A percentile compares a stretch with the other conserved stretches of the same genome.
Evolutionary conservation across 1,140 invertebrate species (phyloP).

Genomic region (Drosophila kurseongensis): DNA sequence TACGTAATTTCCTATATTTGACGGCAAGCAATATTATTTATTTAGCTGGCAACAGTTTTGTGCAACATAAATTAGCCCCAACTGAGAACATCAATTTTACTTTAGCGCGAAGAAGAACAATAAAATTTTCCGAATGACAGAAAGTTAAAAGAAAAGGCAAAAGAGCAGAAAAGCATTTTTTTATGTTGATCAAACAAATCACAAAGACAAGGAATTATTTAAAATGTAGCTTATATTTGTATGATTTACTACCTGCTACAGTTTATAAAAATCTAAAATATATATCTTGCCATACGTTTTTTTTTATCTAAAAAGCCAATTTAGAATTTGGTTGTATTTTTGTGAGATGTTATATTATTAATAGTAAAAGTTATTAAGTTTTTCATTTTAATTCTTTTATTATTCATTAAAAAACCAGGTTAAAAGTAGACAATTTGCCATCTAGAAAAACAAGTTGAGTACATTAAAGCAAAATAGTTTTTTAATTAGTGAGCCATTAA

Average conservation of each 20-base stretch:
- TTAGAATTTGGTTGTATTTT: too few species aligned
- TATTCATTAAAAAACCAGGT: too few species aligned
- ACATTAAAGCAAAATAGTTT: neutral
- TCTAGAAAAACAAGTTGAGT: too few species aligned
- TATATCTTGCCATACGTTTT: too few species aligned
- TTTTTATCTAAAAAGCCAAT: too few species aligned
- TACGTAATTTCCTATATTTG: conserved; percentile 70
- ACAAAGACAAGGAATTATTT: conserved; percentile 21
- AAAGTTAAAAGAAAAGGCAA: conserved; percentile 26
- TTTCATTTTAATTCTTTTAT: too few species aligned
- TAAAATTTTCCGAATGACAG: conserved; percentile 28
- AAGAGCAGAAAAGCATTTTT: conserved; percentile 31
- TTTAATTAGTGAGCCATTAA: neutral
- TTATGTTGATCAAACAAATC: conserved; percentile 3
- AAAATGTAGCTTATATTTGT: conserved; percentile 14
- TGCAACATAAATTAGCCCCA: conserved; percentile 48
- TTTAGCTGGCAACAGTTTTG: conserved; percentile 21
- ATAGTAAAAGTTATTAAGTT: too few species aligned
- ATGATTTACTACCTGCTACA: conserved; percentile 31
- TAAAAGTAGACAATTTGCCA: too few species aligned
- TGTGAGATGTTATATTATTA: too few species aligned
- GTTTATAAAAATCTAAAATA: too few species aligned
- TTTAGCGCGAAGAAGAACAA: conserved; percentile 34
- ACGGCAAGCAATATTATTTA: conserved; percentile 29
- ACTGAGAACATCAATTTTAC: conserved; percentile 57